Percentiles rank a stretch among this genome's conserved stretches.
phyloP scores from a whole-genome alignment of 2,888 invertebrate genomes.

The Suillia variegata region DNA sequence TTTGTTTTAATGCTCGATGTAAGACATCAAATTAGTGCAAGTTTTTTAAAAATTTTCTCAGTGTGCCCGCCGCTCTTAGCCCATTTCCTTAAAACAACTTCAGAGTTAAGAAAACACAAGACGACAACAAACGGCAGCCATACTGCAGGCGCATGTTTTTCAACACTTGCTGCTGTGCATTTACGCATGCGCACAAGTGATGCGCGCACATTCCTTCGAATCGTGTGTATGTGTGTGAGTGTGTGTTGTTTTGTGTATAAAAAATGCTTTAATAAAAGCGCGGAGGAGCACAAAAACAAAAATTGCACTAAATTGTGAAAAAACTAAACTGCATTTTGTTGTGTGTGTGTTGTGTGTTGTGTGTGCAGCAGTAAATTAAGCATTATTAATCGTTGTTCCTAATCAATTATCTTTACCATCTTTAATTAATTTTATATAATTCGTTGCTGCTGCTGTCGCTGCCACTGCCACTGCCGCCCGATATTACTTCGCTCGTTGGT shows the following conservation, averaged over 20 bases:
- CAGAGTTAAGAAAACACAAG: no score
- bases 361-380: conserved; percentile 40
- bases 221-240: not conserved
- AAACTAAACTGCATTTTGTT: no score
- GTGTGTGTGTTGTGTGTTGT: conserved; percentile 19
- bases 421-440: conserved; percentile 62
- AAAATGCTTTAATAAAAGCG: not conserved
- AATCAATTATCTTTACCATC: conserved; percentile 62
- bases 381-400: conserved; percentile 60
- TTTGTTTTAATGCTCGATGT: no score
- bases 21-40: no score
- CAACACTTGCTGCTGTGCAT: conserved; percentile 8
- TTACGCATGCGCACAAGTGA: not conserved
- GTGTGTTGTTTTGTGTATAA: conserved; percentile 13
- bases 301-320: no score
- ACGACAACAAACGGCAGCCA: no score
- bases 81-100: no score
- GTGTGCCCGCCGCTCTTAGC: no score
- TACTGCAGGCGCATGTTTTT: conserved; percentile 13
- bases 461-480: not conserved
- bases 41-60: no score
- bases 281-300: no score
- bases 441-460: conserved; percentile 27
- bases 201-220: no score
- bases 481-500: conserved; percentile 6